phyloP scores from a whole-genome alignment of 1,140 invertebrate genomes.

The Drosophila erecta region DNA sequence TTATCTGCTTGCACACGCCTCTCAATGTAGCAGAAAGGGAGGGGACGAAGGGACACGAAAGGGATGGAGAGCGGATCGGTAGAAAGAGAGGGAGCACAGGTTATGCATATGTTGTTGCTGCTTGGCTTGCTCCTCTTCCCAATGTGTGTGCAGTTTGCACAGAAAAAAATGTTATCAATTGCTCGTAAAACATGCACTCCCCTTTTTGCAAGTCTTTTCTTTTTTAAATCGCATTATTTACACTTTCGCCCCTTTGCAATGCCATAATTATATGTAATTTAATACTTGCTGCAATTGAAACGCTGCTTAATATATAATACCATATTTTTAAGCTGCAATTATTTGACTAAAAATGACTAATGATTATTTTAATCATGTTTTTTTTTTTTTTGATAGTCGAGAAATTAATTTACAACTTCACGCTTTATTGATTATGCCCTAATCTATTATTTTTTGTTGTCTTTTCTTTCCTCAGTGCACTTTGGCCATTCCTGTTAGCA shows the following conservation, averaged over 20 bases:
- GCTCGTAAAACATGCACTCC: neutral
- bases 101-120: constrained; percentile 64
- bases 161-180: constrained; percentile 24
- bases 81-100: constrained; percentile 10
- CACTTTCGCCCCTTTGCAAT: neutral
- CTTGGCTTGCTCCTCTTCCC: constrained; percentile 21
- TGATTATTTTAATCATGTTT: neutral
- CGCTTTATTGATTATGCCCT: neutral
- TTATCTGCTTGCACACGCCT: constrained; percentile 75
- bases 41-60: neutral
- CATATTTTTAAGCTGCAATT: neutral
- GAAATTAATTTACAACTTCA: constrained; percentile 15
- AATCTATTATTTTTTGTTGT: neutral
- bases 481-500: constrained; percentile 26
- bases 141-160: constrained; percentile 14
- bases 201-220: neutral
- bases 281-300: constrained; percentile 1
- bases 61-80: neutral
- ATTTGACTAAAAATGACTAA: neutral
- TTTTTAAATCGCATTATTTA: neutral
- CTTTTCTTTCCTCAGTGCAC: constrained; percentile 27
- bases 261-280: constrained; percentile 2
- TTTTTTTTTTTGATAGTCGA: constrained; percentile 3
- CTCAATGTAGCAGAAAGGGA: constrained; percentile 5
- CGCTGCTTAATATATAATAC: neutral